These are phyloP conservation scores for Ianthella basta DNA, from an alignment of 37 sponge, comb jelly and placozoan species.

Conservation along the genomic window DNA sequence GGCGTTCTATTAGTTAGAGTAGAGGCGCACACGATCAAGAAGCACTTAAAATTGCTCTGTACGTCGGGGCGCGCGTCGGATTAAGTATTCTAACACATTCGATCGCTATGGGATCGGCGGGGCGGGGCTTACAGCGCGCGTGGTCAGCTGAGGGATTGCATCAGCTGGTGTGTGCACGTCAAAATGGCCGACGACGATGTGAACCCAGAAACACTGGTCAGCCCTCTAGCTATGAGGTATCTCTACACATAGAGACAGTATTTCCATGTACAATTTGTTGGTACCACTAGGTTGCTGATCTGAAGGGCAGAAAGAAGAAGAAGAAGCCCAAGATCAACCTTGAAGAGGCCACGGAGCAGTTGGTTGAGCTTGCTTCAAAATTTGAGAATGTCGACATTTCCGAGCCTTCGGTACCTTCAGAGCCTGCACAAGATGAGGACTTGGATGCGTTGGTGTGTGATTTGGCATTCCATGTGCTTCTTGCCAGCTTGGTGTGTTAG, in stretches of 20 bases:
- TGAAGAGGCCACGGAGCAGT: background rate
- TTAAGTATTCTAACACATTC: no score
- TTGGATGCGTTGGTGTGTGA: background rate
- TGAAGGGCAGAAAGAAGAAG: constrained; percentile 22
- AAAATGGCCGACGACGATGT: constrained; percentile 30
- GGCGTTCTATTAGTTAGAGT: no score
- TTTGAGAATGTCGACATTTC: background rate
- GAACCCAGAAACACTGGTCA: no score
- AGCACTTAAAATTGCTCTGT: no score
- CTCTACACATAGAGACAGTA: background rate
- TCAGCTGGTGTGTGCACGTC: background rate
- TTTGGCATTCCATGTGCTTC: background rate
- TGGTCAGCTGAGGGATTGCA: background rate
- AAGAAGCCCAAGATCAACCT: background rate
- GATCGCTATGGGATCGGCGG: no score
- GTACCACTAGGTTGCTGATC: background rate
- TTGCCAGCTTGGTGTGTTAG: no score
- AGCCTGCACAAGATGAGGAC: background rate
- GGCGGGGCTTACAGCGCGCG: no score
- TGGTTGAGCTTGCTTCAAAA: background rate
- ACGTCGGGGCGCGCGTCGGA: no score
- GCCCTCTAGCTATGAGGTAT: no score
- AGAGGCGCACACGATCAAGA: no score
- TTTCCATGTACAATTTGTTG: background rate
- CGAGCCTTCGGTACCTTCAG: background rate